Percentiles rank a stretch among this genome's conserved stretches.
These are phyloP conservation scores for Cichlasoma orientale DNA, from an alignment of 2,797 vertebrate genomes.

Conservation along the genomic window DNA sequence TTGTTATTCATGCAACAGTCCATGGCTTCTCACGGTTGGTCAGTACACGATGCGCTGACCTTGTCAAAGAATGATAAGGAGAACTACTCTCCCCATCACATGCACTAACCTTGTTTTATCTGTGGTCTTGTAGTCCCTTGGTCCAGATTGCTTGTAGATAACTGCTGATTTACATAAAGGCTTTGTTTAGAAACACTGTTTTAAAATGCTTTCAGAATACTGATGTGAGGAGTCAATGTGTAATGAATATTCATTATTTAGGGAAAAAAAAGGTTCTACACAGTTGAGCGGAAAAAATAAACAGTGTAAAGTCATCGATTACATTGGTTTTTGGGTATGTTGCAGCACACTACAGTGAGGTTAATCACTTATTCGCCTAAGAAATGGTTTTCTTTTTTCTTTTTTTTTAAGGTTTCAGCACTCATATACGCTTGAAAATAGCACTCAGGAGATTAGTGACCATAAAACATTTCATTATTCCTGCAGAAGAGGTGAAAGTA, in stretches of 20 bases:
- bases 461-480: conserved; percentile 54
- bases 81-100: conserved; percentile 33
- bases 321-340: conserved; percentile 39
- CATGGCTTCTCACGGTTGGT: conserved; percentile 25
- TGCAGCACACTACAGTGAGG: conserved; percentile 31
- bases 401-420: conserved; percentile 33
- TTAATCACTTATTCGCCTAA: conserved; percentile 57
- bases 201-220: conserved; percentile 69
- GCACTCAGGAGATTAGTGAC: conserved; percentile 49
- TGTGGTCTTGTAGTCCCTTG: conserved; percentile 46
- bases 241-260: conserved; percentile 74
- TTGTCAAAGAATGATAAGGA: conserved; percentile 65
- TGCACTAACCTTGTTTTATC: conserved; percentile 69
- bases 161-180: conserved; percentile 68
- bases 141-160: conserved; percentile 73
- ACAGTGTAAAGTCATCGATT: conserved; percentile 48
- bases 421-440: conserved; percentile 56
- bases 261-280: conserved; percentile 38
- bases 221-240: conserved; percentile 65
- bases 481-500: conserved; percentile 53
- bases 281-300: conserved; percentile 47
- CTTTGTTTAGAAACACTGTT: conserved; percentile 65
- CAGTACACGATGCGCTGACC: conserved; percentile 53
- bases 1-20: conserved; percentile 25
- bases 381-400: conserved; percentile 3